Evolutionary conservation across 1,140 invertebrate genomes (phyloP).

Genomic region (Anastatus disparis): DNA sequence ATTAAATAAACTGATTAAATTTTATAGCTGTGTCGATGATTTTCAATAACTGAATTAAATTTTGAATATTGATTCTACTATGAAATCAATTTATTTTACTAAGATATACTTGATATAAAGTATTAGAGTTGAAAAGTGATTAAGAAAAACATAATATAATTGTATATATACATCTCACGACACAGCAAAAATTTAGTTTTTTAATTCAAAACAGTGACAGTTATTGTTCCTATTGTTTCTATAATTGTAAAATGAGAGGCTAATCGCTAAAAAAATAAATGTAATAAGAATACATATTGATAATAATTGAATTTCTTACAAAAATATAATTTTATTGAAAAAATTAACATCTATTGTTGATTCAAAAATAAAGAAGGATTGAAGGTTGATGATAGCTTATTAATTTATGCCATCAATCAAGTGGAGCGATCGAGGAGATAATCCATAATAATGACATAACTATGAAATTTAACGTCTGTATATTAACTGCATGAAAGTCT

Average conservation of each 20-base stretch:
- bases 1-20: not conserved
- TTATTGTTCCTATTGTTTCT: not conserved
- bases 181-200: too few relatives aligned
- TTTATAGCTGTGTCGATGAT: not conserved
- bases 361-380: too few relatives aligned
- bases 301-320: not conserved
- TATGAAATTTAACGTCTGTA: not conserved
- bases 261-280: too few relatives aligned
- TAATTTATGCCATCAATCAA: too few relatives aligned
- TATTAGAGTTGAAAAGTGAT: too few relatives aligned
- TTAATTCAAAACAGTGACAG: not conserved
- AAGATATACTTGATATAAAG: too few relatives aligned
- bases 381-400: too few relatives aligned
- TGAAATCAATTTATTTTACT: not conserved
- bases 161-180: too few relatives aligned
- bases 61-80: not conserved
- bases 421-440: too few relatives aligned
- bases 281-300: too few relatives aligned
- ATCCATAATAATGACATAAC: too few relatives aligned
- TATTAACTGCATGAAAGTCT: conserved; percentile 19
- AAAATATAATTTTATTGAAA: not conserved
- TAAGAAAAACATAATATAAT: too few relatives aligned
- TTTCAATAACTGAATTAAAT: not conserved
- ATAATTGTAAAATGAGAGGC: not conserved
- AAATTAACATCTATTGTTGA: not conserved